Evolutionary conservation across 2,888 invertebrate genomes (phyloP), one percentile per base, ranked within the genome.

Genomic region (Temnothorax ravouxi): DNA sequence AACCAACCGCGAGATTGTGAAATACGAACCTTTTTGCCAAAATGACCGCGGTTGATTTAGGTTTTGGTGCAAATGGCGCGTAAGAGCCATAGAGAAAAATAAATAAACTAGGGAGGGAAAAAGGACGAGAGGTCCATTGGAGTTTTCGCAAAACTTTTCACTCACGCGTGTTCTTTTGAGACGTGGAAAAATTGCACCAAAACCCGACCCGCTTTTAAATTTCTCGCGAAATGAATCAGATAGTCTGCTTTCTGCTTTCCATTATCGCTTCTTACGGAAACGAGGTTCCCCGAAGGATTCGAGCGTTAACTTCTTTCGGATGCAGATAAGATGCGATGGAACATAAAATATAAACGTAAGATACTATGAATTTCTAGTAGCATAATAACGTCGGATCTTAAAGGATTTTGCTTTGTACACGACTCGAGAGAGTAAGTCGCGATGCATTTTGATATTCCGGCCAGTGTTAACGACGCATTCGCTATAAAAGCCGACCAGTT

Each of bases 1-100:
- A 89, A 89, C 89, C 88, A 87, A 87, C 80, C 84, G 76, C 29
- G 56, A 72, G 61, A 89, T 89, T 77, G 79, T 72, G 34, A 80
- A 80, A 80, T 80, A 72, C 72, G 74, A 50, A 34, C 18, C 72
- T 80, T 72, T 80, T 71, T 72, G 72, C 79, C 34, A 72, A 80
- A 80, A 47, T 44, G 47, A 47, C 47, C 72, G 29, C 77, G 44
- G 18, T 56, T 44, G 38, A 54, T 72, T 61, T 72, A 52, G 67
- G 18, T 64, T 72, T 13, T 5, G 3, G 56, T 15, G 15, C 29
- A 44, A 56, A 44, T 44, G 66, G 25, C 52, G 66, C 41, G 72
- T 79, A 59, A 72, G 38, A 47, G 47, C 3, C 38, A 3, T 11
- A 5, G 18, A 29, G 34, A 15, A 72, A 38, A 71, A 72, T 25